A percentile compares a stretch with the other conserved stretches of the same genome.
These are phyloP conservation scores for Eledona agricola DNA, from an alignment of 2,888 invertebrate genomes.

Conservation along the genomic window DNA sequence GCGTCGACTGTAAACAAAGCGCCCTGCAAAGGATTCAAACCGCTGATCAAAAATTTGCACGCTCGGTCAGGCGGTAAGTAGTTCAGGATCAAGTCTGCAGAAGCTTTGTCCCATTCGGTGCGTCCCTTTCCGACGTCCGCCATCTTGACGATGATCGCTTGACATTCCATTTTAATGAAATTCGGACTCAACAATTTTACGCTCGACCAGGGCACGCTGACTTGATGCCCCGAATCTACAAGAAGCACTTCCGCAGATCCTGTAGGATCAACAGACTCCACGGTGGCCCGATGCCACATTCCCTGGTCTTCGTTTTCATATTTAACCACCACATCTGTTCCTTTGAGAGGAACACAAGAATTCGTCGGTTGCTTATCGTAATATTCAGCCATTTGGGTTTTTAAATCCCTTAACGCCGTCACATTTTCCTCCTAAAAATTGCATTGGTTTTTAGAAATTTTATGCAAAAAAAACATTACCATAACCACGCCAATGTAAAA, in stretches of 20 bases:
- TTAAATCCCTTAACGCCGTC: slow-evolving; percentile 45
- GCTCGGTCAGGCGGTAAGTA: too few relatives aligned
- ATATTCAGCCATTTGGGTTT: slow-evolving; percentile 44
- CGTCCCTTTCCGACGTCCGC: background rate
- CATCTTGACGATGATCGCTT: slow-evolving; percentile 42
- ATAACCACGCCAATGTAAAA: slow-evolving; percentile 69
- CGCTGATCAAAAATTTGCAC: too few relatives aligned
- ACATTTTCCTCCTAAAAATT: slow-evolving; percentile 44
- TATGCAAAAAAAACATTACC: slow-evolving; percentile 9
- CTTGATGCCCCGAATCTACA: slow-evolving; percentile 71
- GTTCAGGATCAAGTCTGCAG: too few relatives aligned
- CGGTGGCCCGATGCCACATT: slow-evolving; percentile 70
- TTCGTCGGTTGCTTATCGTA: slow-evolving; percentile 44
- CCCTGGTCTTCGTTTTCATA: slow-evolving; percentile 54
- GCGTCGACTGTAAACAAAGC: background rate
- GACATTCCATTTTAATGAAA: slow-evolving; percentile 52
- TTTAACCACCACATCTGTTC: slow-evolving; percentile 63
- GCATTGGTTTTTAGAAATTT: slow-evolving; percentile 9
- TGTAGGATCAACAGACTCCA: slow-evolving; percentile 62
- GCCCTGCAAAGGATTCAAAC: too few relatives aligned
- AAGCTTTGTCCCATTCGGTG: too few relatives aligned
- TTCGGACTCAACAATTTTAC: slow-evolving; percentile 64
- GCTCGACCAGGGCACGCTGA: slow-evolving; percentile 63
- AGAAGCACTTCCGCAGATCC: slow-evolving; percentile 67
- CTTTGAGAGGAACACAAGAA: slow-evolving; percentile 51